These are phyloP conservation scores for Okapia johnstoni DNA, from an alignment of 2,113 vertebrate species.

Conservation along the genomic window DNA sequence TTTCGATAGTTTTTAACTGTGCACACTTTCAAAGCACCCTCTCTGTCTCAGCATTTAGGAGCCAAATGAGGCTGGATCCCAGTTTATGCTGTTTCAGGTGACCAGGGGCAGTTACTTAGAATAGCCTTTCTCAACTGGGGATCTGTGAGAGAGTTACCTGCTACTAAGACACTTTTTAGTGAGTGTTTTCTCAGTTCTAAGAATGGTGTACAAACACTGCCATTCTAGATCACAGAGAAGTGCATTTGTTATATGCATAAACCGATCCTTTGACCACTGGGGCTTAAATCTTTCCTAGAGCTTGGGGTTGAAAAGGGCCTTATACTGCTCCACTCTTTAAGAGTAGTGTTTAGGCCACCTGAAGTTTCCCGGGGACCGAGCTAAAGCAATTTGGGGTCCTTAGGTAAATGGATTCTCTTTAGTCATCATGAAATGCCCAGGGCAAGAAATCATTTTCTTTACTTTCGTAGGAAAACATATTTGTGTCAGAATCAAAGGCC, in stretches of 20 bases:
- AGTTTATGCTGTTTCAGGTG: not conserved
- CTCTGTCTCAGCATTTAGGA: constrained; percentile 53
- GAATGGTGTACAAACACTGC: not conserved
- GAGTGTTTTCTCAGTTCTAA: constrained; percentile 15
- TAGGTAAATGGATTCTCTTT: not conserved
- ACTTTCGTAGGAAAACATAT: not conserved
- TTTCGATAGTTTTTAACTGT: not conserved
- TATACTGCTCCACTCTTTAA: not conserved
- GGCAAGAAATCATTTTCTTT: not conserved
- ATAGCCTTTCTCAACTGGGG: not conserved
- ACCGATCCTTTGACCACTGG: not conserved
- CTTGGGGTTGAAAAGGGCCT: not conserved
- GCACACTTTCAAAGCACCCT: constrained; percentile 34
- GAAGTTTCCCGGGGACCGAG: not conserved
- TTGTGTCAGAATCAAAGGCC: not conserved
- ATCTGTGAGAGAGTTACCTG: constrained; percentile 17
- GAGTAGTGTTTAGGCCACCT: not conserved
- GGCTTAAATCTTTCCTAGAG: not conserved
- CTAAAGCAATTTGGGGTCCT: not conserved
- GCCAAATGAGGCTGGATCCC: constrained; percentile 41
- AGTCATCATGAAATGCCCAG: not conserved
- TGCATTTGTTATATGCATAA: not conserved
- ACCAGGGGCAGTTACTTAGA: not conserved
- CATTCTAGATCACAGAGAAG: not conserved
- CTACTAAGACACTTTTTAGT: not conserved